Evolutionary conservation across 2,113 vertebrate genomes (phyloP), one percentile per base, ranked within the genome.

Genomic region (Brachionichthys hirsutus): DNA sequence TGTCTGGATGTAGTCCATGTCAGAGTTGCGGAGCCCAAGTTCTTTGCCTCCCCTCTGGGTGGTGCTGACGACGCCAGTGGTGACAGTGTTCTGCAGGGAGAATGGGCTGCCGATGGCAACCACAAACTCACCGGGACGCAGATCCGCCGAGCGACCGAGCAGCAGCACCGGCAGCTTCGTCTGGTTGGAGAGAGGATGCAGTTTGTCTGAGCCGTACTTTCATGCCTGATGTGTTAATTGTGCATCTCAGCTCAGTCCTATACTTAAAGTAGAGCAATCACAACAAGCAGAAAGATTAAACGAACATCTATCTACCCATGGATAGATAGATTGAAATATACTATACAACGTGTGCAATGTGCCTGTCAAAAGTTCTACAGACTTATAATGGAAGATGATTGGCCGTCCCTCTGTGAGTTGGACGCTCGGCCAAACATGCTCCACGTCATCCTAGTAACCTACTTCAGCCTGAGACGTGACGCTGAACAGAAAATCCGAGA

Each of bases 1-100:
- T 0, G 97, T 99, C 88, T 99, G 97, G 73, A 99, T 89, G 75
- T 98, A 99, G 80, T 96, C 97, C 94, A 98, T 98, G 86, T 99
- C 95, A 0, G 96, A 98, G 89, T 98, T 93, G 3, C 85, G 85
- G 12, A 98, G 86, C 34, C 97, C 96, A 58, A 98, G 92, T 61
- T 98, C 94, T 62, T 90, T 93, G 54, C 97, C 96, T 0, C 95
- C 95, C 18, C 96, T 84, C 89, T 98, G 97, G 18, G 97, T 94
- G 0, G 95, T 94, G 91, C 97, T 98, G 74, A 99, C 94, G 24
- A 98, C 97, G 6, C 96, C 96, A 0, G 96, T 98, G n/a, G 96
- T 99, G 75, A 99, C 96, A 0, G 97, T 98, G 88, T 99, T 98
- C 90, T 98, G 97, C 24, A 99, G 88, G 45, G 95, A 94, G 73